A percentile compares a stretch with the other conserved stretches of the same genome.
Conservation (phyloP, 2,113 vertebrate species). For the Pardalotus punctatus region DNA sequence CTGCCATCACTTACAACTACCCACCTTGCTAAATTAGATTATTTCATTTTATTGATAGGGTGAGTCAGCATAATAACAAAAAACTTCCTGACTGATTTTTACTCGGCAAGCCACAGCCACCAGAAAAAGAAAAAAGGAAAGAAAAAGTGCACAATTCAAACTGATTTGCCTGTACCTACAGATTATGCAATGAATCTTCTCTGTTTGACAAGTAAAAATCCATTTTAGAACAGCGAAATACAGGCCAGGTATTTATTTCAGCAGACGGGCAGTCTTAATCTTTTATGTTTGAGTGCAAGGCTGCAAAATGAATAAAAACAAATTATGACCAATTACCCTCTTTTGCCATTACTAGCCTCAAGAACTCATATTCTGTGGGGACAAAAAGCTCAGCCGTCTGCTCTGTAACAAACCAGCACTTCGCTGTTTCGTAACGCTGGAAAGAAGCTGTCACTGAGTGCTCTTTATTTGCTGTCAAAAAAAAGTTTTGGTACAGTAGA, state of each 20-base stretch:
- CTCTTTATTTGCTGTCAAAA: slow-evolving; percentile 1
- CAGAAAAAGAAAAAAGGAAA: neutral
- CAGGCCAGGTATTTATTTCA: neutral
- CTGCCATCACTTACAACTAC: neutral
- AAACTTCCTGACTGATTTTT: slow-evolving; percentile 15
- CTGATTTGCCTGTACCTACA: neutral
- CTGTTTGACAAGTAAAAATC: neutral
- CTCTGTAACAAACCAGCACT: neutral
- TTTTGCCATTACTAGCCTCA: slow-evolving; percentile 12
- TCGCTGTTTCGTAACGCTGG: neutral
- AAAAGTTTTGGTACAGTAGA: slow-evolving; percentile 1
- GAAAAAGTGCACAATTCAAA: neutral
- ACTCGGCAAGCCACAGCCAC: neutral
- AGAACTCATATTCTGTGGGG: neutral
- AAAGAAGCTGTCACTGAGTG: slow-evolving; percentile 9
- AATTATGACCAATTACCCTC: slow-evolving; percentile 3
- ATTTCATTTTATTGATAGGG: neutral
- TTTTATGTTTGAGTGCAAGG: neutral
- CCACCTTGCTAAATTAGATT: slow-evolving; percentile 15
- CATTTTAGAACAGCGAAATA: neutral
- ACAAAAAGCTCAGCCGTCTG: neutral
- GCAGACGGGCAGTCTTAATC: neutral
- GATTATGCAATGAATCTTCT: neutral
- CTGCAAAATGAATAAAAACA: slow-evolving; percentile 23
- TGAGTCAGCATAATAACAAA: neutral